Evolutionary conservation across 1,140 invertebrate species (phyloP).

Genomic region (Drosophila lini): DNA sequence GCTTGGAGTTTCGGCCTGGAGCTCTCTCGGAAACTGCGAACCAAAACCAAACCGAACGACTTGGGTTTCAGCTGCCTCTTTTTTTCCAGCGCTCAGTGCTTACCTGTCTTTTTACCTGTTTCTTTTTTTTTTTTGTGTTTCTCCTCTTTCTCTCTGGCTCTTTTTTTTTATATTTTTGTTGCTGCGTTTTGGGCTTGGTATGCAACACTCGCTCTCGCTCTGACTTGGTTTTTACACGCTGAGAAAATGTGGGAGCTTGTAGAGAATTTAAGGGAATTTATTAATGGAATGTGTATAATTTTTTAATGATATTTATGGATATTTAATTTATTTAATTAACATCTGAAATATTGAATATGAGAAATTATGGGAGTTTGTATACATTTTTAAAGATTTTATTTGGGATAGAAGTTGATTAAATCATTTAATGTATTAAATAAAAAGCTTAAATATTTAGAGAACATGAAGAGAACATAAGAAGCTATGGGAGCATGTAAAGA

Average conservation of each 20-base stretch:
- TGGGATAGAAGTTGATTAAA: too few species aligned
- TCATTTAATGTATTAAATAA: too few species aligned
- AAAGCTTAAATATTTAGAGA: too few species aligned
- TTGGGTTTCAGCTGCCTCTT: conserved; percentile 63
- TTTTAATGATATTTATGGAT: background rate
- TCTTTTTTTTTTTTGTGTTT: conserved; percentile 31
- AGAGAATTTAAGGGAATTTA: background rate
- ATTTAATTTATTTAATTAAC: background rate
- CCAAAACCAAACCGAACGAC: conserved; percentile 29
- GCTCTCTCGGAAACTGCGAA: conserved; percentile 19
- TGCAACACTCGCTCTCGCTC: conserved; percentile 42
- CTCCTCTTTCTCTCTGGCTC: conserved; percentile 28
- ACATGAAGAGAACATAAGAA: too few species aligned
- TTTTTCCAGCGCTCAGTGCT: conserved; percentile 39
- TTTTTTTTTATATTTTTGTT: conserved; percentile 13
- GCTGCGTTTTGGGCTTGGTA: conserved; percentile 68
- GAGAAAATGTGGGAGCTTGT: background rate
- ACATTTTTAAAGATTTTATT: too few species aligned
- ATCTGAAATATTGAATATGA: too few species aligned
- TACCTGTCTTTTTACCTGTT: conserved; percentile 71
- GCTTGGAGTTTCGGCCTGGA: conserved; percentile 37
- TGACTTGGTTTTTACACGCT: conserved; percentile 18
- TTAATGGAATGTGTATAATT: background rate
- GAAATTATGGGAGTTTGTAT: too few species aligned
- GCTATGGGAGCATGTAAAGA: too few species aligned